Evolutionary conservation across 1,140 invertebrate genomes (phyloP).

Genomic region (Vollenhovia emeryi): DNA sequence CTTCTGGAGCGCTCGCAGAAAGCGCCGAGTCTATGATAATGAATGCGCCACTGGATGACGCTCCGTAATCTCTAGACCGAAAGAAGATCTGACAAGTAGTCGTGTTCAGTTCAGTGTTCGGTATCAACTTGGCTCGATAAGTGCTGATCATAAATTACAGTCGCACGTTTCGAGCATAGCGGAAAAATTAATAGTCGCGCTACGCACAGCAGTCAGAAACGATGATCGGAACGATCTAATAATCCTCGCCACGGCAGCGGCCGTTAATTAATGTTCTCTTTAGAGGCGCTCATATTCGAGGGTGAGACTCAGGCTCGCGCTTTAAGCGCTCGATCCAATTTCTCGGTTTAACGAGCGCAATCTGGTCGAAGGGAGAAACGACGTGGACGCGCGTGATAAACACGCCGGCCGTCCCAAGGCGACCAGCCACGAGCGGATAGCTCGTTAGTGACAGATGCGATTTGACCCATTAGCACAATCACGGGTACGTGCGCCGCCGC

Average conservation of each 20-base stretch:
- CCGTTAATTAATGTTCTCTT: slow-evolving; percentile 36
- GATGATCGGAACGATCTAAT: slow-evolving; percentile 31
- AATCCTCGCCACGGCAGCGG: background rate
- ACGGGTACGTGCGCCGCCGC: slow-evolving; percentile 46
- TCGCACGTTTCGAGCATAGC: background rate
- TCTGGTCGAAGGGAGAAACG: slow-evolving; percentile 20
- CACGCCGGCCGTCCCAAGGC: slow-evolving; percentile 6
- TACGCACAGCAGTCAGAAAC: background rate
- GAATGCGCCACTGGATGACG: background rate
- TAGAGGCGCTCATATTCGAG: slow-evolving; percentile 24
- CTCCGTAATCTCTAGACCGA: background rate
- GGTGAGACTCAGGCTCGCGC: background rate
- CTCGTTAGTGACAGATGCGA: slow-evolving; percentile 67
- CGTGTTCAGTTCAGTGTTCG: too few relatives aligned
- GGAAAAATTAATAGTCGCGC: slow-evolving; percentile 36
- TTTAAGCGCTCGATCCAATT: slow-evolving; percentile 38
- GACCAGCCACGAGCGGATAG: slow-evolving; percentile 29
- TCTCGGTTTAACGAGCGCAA: slow-evolving; percentile 52
- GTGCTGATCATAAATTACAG: slow-evolving; percentile 2
- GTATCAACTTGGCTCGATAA: background rate
- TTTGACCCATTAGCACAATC: slow-evolving; percentile 79
- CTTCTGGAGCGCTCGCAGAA: background rate
- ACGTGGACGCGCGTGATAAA: slow-evolving; percentile 29
- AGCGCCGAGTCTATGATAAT: background rate
- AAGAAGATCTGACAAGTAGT: background rate